Evolutionary conservation across 2,888 invertebrate species (phyloP), one percentile per base, ranked within the genome.

Genomic region (Torymus tubicola): DNA sequence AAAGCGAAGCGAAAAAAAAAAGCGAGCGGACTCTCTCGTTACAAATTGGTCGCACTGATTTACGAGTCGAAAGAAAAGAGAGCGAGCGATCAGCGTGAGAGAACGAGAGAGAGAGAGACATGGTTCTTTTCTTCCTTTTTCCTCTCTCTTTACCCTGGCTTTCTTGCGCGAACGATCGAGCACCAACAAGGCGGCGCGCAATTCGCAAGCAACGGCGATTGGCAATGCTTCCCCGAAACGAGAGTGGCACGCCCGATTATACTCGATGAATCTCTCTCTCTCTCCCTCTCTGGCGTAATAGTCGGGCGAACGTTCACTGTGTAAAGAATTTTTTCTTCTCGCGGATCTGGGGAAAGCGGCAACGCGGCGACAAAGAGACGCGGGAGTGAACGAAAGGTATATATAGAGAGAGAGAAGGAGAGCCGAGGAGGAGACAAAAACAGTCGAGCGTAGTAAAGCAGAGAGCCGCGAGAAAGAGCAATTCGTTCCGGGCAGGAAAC

Each of bases 401-500:
- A 42, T 5, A 42, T 5, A 42, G 42, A 42, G 42, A 42, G 42
- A 42, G 42, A 42, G 42, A 42, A 42, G 42, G 42, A 42, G 42
- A 42, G 42, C 42, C 8, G 42, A 42, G 50, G 78, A 21, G 1
- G 21, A n/a, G 1, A 70, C 21, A 58, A 71, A 78, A 75, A 68
- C 42, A 50, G 8, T 1, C 18, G 74, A 81, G 78, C 74, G 81
- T 42, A 42, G 42, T 42, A 42, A 42, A 80, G 78, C 77, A 77
- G 64, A 71, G 82, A 80, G 78, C 67, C 63, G 75, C 63, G 75
- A 60, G 61, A 71, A 80, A 76, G 81, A 79, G 58, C 84, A 77
- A 86, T 87, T 87, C 81, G 87, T 86, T 86, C 81, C 85, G 71
- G 83, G 84, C 82, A 83, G 86, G 84, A 86, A 88, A 85, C 69